These are phyloP conservation scores for Campylomormyrus numenius DNA, from an alignment of 2,113 vertebrate genomes.

Conservation along the genomic window DNA sequence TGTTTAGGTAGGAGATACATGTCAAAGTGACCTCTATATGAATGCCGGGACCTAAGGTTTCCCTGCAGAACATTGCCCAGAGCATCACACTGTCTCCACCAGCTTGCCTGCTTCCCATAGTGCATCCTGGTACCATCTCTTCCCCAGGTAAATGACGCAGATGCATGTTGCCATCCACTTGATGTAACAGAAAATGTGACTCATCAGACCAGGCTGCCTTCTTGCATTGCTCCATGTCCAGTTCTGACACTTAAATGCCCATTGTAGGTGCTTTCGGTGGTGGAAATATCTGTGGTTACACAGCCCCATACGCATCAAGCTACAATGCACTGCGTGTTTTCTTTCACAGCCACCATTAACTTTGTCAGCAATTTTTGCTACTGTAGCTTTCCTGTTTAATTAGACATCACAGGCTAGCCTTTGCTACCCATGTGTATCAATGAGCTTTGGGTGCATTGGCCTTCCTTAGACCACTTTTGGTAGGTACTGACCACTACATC, in stretches of 20 bases:
- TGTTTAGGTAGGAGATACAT: not conserved
- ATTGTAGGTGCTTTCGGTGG: not conserved
- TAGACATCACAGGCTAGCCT: not conserved
- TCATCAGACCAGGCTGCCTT: not conserved
- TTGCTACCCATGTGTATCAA: not conserved
- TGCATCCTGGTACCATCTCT: not conserved
- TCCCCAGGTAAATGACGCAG: not conserved
- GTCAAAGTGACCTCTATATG: not conserved
- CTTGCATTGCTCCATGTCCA: not conserved
- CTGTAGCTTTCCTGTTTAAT: not conserved
- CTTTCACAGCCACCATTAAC: not conserved
- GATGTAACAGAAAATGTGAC: not conserved
- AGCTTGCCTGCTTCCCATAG: not conserved
- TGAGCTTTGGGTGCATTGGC: not conserved
- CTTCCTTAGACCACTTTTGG: not conserved
- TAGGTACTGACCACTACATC: not conserved
- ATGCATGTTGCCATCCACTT: not conserved
- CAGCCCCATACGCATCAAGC: not conserved
- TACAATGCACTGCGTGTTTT: not conserved
- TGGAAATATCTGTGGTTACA: not conserved
- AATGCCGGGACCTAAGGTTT: not conserved
- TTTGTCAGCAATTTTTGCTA: not conserved
- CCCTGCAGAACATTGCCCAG: not conserved
- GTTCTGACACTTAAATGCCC: not conserved
- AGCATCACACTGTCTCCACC: not conserved